Conservation (phyloP, 2,797 vertebrate species). For the Knipowitschia caucasica region DNA sequence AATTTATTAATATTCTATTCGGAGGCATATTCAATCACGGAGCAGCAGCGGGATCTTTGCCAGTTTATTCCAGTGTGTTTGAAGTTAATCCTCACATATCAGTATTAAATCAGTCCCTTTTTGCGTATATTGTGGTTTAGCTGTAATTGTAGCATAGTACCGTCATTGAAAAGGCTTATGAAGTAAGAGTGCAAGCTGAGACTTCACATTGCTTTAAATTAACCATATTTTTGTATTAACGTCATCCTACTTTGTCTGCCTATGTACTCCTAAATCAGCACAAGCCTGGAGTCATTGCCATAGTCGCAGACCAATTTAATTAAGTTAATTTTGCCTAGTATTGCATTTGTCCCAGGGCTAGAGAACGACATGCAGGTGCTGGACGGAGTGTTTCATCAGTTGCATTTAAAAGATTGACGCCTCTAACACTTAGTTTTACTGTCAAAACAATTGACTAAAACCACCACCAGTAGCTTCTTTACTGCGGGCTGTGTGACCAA, state of each 20-base stretch:
- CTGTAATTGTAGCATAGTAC: too few relatives aligned
- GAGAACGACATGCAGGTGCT: conserved; percentile 25
- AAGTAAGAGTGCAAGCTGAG: too few relatives aligned
- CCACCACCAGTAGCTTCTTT: conserved; percentile 11
- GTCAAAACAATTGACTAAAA: conserved; percentile 32
- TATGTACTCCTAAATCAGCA: not conserved
- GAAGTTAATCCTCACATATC: too few relatives aligned
- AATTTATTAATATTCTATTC: too few relatives aligned
- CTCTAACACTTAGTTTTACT: conserved; percentile 19
- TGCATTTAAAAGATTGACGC: conserved; percentile 42
- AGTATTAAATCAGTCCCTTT: too few relatives aligned
- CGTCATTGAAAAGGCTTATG: too few relatives aligned
- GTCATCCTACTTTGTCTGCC: not conserved
- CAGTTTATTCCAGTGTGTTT: too few relatives aligned
- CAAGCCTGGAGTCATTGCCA: not conserved
- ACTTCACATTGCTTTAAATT: not conserved
- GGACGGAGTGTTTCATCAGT: conserved; percentile 17
- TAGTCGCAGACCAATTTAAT: not conserved
- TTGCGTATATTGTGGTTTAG: too few relatives aligned
- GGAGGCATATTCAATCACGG: too few relatives aligned
- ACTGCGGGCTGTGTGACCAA: conserved; percentile 3
- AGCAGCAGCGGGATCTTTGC: too few relatives aligned
- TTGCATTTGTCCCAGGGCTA: conserved; percentile 29
- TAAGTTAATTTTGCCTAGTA: not conserved
- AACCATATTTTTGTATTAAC: not conserved